Conservation (phyloP, 2,797 vertebrate genomes). For the Phalanger gymnotis region DNA sequence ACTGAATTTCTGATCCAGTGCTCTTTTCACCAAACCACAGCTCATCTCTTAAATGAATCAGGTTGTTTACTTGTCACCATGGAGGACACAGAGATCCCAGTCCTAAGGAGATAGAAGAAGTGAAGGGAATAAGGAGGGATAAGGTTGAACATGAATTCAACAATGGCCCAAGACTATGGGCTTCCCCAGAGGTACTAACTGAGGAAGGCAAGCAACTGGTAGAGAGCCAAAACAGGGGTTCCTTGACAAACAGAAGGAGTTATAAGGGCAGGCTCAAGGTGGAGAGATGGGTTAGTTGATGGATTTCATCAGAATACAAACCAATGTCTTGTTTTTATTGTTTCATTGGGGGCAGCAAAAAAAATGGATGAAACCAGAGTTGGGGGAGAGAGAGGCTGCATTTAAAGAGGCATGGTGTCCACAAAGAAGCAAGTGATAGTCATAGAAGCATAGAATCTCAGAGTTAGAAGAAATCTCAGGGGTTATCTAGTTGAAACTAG, state of each 20-base stretch:
- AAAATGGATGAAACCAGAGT: neutral
- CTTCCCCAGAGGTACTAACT: neutral
- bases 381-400: neutral
- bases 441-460: neutral
- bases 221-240: neutral
- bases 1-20: neutral
- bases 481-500: neutral
- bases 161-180: neutral
- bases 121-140: neutral
- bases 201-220: neutral
- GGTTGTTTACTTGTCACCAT: neutral
- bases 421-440: no score
- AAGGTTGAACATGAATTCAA: neutral
- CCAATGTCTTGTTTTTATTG: neutral
- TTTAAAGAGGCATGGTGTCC: neutral
- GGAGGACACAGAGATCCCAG: neutral
- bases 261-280: neutral
- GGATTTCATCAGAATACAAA: neutral
- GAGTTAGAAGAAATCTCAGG: neutral
- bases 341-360: no score
- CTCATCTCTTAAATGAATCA: neutral
- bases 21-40: neutral
- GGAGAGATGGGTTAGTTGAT: neutral
- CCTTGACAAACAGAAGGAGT: no score
- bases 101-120: neutral